Evolutionary conservation across 2,888 invertebrate species (phyloP).

Genomic region (Amiota communis): DNA sequence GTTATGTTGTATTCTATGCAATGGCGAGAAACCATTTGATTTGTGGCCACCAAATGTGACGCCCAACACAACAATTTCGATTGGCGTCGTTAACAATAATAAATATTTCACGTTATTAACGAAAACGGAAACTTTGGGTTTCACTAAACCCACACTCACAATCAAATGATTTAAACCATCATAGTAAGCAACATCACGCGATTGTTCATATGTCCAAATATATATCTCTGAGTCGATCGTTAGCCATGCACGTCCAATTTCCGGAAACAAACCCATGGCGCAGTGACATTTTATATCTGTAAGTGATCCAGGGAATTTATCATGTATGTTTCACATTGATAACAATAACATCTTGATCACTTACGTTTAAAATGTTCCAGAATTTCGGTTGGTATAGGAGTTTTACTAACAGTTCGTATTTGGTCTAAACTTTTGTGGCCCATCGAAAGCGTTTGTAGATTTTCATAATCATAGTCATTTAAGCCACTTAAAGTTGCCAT

Average conservation of each 20-base stretch:
- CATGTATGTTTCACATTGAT: neutral
- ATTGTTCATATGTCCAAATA: slow-evolving; percentile 95
- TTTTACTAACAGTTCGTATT: slow-evolving; percentile 85
- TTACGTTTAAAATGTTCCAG: slow-evolving; percentile 95
- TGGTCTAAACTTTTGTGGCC: slow-evolving; percentile 83
- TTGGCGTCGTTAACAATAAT: slow-evolving; percentile 92
- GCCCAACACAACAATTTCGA: slow-evolving; percentile 84
- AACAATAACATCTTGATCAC: slow-evolving; percentile 21
- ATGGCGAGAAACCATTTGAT: slow-evolving; percentile 62
- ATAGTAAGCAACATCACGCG: slow-evolving; percentile 95
- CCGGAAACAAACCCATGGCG: slow-evolving; percentile 97
- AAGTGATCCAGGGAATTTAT: neutral
- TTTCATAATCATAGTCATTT: slow-evolving; percentile 92
- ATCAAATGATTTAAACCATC: slow-evolving; percentile 96
- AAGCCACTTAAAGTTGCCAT: slow-evolving; percentile 91
- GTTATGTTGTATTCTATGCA: slow-evolving; percentile 40
- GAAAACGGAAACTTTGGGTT: slow-evolving; percentile 91
- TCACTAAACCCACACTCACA: slow-evolving; percentile 91
- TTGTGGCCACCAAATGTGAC: slow-evolving; percentile 70
- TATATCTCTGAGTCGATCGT: slow-evolving; percentile 98
- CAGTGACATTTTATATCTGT: slow-evolving; percentile 96
- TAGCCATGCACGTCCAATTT: slow-evolving; percentile 96
- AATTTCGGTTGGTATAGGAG: slow-evolving; percentile 93
- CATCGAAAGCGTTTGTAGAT: slow-evolving; percentile 80
- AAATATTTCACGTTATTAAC: slow-evolving; percentile 92